Percentiles rank a stretch among this genome's conserved stretches.
Conservation (phyloP, 1,140 invertebrate genomes). For the Achatina immaculata region DNA sequence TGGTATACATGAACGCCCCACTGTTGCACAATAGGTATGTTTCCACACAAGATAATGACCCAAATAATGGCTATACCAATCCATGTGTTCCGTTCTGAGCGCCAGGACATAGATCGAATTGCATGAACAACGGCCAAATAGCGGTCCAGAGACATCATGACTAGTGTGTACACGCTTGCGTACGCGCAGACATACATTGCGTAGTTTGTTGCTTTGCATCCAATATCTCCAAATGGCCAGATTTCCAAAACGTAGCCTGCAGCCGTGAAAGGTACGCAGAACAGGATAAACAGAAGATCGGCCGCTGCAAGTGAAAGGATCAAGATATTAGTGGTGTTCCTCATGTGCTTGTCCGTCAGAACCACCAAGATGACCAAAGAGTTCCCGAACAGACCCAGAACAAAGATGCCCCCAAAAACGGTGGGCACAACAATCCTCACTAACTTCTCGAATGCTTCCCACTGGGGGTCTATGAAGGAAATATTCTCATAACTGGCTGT, state of each 20-base stretch:
- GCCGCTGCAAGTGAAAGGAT: conserved; percentile 88
- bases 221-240: conserved; percentile 91
- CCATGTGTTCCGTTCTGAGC: conserved; percentile 88
- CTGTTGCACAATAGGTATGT: conserved; percentile 82
- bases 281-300: conserved; percentile 93
- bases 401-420: conserved; percentile 88
- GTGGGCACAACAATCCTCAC: conserved; percentile 78
- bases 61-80: conserved; percentile 79
- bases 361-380: conserved; percentile 86
- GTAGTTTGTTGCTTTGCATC: conserved; percentile 91
- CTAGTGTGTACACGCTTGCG: conserved; percentile 92
- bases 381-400: conserved; percentile 92
- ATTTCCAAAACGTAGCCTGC: conserved; percentile 68
- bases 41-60: conserved; percentile 81
- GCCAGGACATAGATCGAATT: conserved; percentile 86
- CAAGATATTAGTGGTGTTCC: conserved; percentile 91
- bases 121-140: conserved; percentile 96
- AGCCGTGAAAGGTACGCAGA: conserved; percentile 85
- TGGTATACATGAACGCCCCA: conserved; percentile 79
- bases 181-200: conserved; percentile 84
- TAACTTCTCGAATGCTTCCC: conserved; percentile 46
- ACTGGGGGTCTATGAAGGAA: background rate
- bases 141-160: conserved; percentile 95
- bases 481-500: background rate
- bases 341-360: conserved; percentile 90